A percentile compares a stretch with the other conserved stretches of the same genome.
These are phyloP conservation scores for Pseudochaenichthys georgianus DNA, from an alignment of 2,797 vertebrate species.

Conservation along the genomic window DNA sequence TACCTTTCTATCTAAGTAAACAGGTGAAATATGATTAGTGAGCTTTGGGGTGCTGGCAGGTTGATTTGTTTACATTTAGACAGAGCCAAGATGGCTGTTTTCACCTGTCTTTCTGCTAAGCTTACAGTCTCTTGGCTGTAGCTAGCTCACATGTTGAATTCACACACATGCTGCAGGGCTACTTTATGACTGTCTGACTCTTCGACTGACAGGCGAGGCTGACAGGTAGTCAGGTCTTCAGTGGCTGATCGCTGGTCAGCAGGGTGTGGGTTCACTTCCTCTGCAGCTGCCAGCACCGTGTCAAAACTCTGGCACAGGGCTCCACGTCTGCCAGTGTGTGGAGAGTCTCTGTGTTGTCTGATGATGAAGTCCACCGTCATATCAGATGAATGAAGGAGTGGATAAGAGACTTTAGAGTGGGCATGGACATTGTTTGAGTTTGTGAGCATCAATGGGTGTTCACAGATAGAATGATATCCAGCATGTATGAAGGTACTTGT, in stretches of 20 bases:
- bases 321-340: slow-evolving; percentile 67
- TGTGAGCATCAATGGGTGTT: slow-evolving; percentile 17
- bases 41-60: too few species aligned
- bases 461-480: slow-evolving; percentile 15
- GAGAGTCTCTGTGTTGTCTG: slow-evolving; percentile 56
- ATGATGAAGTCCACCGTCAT: slow-evolving; percentile 61
- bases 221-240: slow-evolving; percentile 63
- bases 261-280: slow-evolving; percentile 74
- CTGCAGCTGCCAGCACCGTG: slow-evolving; percentile 53
- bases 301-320: slow-evolving; percentile 55
- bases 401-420: slow-evolving; percentile 12
- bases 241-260: slow-evolving; percentile 52
- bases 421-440: slow-evolving; percentile 30
- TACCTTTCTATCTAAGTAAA: too few species aligned
- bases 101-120: background rate
- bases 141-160: background rate
- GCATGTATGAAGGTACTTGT: slow-evolving; percentile 17
- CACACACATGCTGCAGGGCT: background rate
- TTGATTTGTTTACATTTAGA: background rate
- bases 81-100: background rate
- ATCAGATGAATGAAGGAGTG: slow-evolving; percentile 57
- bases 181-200: slow-evolving; percentile 7
- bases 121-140: background rate
- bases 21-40: too few species aligned
- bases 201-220: slow-evolving; percentile 26